These are phyloP conservation scores for Neodiprion pinetum DNA, from an alignment of 1,140 invertebrate genomes.

Conservation along the genomic window DNA sequence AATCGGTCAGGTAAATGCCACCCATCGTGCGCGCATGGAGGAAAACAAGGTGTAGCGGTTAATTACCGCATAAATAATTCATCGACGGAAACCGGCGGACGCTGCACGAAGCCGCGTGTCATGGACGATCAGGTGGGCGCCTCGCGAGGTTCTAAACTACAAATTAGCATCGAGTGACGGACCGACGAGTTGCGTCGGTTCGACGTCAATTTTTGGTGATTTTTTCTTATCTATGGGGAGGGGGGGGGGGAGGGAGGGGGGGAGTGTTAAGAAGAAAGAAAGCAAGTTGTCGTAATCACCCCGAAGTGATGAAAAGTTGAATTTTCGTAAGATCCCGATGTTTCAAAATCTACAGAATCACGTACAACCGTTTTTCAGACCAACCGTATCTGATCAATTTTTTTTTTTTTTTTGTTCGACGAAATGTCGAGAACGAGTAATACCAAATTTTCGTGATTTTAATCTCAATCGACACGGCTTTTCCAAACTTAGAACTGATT, in stretches of 20 bases:
- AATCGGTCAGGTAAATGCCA: too few relatives aligned
- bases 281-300: not conserved
- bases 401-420: not conserved
- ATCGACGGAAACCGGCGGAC: slow-evolving; percentile 20
- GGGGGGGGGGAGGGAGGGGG: not conserved
- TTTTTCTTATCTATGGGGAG: not conserved
- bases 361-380: not conserved
- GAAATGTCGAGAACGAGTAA: not conserved
- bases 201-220: not conserved
- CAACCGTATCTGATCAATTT: not conserved
- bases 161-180: not conserved
- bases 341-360: not conserved
- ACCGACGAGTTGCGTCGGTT: not conserved
- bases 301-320: not conserved
- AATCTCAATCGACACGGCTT: too few relatives aligned
- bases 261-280: not conserved
- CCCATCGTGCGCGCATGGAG: not conserved
- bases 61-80: slow-evolving; percentile 51
- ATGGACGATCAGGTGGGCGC: too few relatives aligned
- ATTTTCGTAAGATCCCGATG: not conserved
- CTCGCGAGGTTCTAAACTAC: too few relatives aligned
- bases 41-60: slow-evolving; percentile 19
- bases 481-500: too few relatives aligned
- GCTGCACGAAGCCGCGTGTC: too few relatives aligned
- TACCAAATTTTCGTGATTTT: not conserved